Conservation (phyloP, 2,888 invertebrate species). For the Cephalotes varians region DNA sequence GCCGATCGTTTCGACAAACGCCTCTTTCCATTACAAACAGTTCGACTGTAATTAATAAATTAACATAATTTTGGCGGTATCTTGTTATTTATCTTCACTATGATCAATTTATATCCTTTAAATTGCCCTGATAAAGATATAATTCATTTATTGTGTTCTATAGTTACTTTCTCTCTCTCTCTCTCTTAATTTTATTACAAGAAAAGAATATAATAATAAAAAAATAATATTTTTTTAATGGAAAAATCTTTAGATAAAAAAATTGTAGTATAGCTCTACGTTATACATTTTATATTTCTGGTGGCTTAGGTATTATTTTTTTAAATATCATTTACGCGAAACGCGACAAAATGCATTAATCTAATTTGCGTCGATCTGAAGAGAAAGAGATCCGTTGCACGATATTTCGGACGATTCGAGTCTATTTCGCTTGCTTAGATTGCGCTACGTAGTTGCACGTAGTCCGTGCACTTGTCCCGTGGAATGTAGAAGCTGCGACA, state of each 20-base stretch:
- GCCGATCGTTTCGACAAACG: conserved; percentile 45
- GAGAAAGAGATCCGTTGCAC: neutral
- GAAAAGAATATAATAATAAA: too few relatives aligned
- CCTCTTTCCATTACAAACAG: neutral
- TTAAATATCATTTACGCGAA: neutral
- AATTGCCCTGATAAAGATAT: neutral
- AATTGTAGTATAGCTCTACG: neutral
- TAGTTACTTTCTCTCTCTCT: neutral
- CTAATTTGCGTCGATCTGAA: neutral
- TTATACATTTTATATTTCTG: neutral
- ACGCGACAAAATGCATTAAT: neutral
- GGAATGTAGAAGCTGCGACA: conserved; percentile 74
- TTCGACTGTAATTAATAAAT: conserved; percentile 51
- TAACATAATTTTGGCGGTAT: conserved; percentile 45
- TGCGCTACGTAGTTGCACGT: conserved; percentile 57
- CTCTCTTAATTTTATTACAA: neutral
- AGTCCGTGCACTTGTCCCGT: conserved; percentile 55
- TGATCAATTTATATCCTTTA: conserved; percentile 44
- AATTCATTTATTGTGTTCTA: neutral
- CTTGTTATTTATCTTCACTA: conserved; percentile 46
- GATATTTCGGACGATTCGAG: conserved; percentile 41
- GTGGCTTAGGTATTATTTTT: neutral
- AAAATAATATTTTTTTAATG: neutral
- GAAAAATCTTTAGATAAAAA: neutral
- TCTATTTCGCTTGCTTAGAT: conserved; percentile 38